phyloP scores from a whole-genome alignment of 2,797 vertebrate genomes.

The Cossypha polioptera region DNA sequence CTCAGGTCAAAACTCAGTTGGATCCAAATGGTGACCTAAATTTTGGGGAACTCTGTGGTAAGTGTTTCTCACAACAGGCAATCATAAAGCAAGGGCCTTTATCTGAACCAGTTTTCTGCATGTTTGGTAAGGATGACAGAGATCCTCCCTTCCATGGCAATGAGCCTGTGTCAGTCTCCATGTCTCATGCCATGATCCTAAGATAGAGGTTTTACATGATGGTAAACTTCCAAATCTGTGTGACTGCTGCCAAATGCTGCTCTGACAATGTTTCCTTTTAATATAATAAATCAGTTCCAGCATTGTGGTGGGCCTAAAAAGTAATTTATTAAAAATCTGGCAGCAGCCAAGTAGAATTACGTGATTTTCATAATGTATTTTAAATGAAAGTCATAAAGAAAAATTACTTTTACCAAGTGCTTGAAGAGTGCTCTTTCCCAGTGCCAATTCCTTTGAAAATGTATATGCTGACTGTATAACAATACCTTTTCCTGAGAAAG shows the following conservation, averaged over 20 bases:
- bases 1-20: not conserved
- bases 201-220: not conserved
- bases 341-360: conserved; percentile 25
- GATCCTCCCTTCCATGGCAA: not conserved
- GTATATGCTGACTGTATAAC: not conserved
- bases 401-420: conserved; percentile 52
- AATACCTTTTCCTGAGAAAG: not conserved
- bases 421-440: conserved; percentile 4
- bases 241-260: not conserved
- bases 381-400: conserved; percentile 70
- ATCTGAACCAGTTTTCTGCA: not conserved
- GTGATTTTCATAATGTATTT: conserved; percentile 63
- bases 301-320: not conserved
- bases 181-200: not conserved
- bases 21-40: not conserved
- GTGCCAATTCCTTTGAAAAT: conserved; percentile 8
- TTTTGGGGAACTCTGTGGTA: not conserved
- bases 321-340: conserved; percentile 43
- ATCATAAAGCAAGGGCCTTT: not conserved
- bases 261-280: not conserved
- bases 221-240: not conserved
- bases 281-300: conserved; percentile 22
- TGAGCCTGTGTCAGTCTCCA: not conserved
- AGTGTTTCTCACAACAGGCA: not conserved
- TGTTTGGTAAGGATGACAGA: not conserved